Base-by-base conservation (phyloP, 30 jellyfish, hydroid and myxozoan species). In the Hydractinia symbiolongicarpus region DNA sequence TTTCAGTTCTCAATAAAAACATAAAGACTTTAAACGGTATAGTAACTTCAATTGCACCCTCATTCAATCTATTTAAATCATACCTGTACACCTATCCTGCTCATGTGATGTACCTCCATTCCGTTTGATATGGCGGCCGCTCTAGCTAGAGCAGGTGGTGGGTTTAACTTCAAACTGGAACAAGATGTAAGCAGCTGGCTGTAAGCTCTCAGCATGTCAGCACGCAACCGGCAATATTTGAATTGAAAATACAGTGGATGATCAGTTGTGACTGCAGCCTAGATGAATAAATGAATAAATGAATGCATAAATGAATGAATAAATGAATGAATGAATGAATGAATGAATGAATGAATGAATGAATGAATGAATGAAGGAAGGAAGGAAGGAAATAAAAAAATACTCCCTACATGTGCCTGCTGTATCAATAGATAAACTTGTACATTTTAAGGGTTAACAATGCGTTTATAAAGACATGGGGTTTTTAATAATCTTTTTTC, bases 141-240 rank as follows among this genome's bases (percentile, higher is more conserved):
- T 94, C 80, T 88, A 60, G 96, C 96, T 21, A 83, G 71, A 30
- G 92, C 68, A 6, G 95, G 94, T 14, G 97, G 95, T 49, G 97
- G 94, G 64, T 91, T 80, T 56, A 84, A 85, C 77, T 87, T 70
- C 30, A 90, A 80, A 69, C 94, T 83, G 53, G 96, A 68, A 72
- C 97, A 90, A 64, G 95, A 90, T 57, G 94, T 78, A 69, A 90
- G 61, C 67, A 90, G 81, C 57, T 90, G 97, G 20, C 86, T 66
- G 66, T 90, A 90, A 9, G 97, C 97, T 17, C 81, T 89, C 49
- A 90, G 86, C 93, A 83, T 81, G 51, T 90, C 95, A 30, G 97
- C 75, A 8, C 97, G 95, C 40, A 90, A 81, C n/a, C 90, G 84
- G 17, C 86, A 88, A 62, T 81, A 90, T 67, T 86, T 82, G 80